phyloP scores from a whole-genome alignment of 2,797 vertebrate species.

The Capromys pilorides region DNA sequence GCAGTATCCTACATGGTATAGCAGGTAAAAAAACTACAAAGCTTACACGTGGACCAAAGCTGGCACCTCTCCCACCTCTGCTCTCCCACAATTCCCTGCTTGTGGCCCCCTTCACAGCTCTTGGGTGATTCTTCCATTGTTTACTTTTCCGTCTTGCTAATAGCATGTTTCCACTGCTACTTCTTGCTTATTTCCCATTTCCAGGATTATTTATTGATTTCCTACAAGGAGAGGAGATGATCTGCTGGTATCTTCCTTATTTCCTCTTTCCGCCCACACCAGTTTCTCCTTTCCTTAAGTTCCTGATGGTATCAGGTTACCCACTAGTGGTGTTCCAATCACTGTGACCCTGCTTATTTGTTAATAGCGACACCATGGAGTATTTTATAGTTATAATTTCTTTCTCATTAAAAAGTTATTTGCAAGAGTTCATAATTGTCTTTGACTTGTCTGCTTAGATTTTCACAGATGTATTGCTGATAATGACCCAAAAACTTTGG shows the following conservation, averaged over 20 bases:
- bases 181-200: background rate
- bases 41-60: background rate
- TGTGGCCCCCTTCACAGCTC: background rate
- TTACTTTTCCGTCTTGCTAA: background rate
- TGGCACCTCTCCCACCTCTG: fast-evolving
- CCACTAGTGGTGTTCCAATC: background rate
- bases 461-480: background rate
- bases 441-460: slow-evolving; percentile 23
- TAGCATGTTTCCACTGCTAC: background rate
- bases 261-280: background rate
- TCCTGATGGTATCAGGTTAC: background rate
- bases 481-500: background rate
- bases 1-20: background rate
- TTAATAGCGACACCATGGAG: background rate
- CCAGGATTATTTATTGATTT: slow-evolving; percentile 7
- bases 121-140: background rate
- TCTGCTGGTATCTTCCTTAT: background rate
- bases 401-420: slow-evolving; percentile 12
- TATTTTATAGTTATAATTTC: background rate
- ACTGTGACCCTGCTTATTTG: background rate
- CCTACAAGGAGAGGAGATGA: background rate
- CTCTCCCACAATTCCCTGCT: background rate
- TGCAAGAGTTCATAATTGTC: background rate
- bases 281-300: background rate
- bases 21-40: slow-evolving; percentile 5